Base-by-base conservation (phyloP, 2,113 vertebrate species). In the Misgurnus anguillicaudatus region DNA sequence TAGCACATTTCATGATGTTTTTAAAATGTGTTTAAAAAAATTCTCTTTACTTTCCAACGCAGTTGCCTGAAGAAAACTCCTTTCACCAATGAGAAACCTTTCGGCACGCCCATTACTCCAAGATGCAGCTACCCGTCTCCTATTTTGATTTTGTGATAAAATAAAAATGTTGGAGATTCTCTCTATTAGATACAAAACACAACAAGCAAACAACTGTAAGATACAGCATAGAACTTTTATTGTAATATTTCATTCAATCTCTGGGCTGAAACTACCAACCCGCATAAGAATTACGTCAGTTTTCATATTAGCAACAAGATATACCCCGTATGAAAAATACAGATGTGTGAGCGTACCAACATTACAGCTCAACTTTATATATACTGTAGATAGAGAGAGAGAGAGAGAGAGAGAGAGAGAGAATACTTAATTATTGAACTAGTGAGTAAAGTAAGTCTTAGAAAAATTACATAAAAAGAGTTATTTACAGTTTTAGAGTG, bases 311-410 rank as follows among this genome's bases (percentile, higher is more conserved):
- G 86, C 82, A 86, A 80, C 78, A 85, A 75, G 79, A 80, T 78
- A 77, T 66, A 42, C n/a, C 66, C 83, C 7, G 80, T 69, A 73
- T 79, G 84, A 84, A 89, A 91, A 92, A 89, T 86, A 87, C 86
- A 89, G 42, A 66, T 78, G 78, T 85, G 73, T 62, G 53, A 89
- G 81, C 87, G 77, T 60, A 68, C 86, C 85, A 89, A 82, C 61
- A 85, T 78, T 17, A 77, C 14, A 41, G 17, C 55, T 80, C 75
- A 83, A 75, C 14, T 78, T 71, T 53, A 3, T 57, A 61, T 42
- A 73, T 31, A 80, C 5, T 31, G 24, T 1, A 31, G 24, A 31
- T 1, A 31, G 24, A 31, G 24, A 31, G 24, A 31, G 24, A 31
- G 1, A 31, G 24, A 31, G 24, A 31, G 24, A 31, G 24, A 73